These are phyloP conservation scores for Hirtodrosophila alboralis DNA, from an alignment of 2,888 invertebrate species.

Conservation along the genomic window DNA sequence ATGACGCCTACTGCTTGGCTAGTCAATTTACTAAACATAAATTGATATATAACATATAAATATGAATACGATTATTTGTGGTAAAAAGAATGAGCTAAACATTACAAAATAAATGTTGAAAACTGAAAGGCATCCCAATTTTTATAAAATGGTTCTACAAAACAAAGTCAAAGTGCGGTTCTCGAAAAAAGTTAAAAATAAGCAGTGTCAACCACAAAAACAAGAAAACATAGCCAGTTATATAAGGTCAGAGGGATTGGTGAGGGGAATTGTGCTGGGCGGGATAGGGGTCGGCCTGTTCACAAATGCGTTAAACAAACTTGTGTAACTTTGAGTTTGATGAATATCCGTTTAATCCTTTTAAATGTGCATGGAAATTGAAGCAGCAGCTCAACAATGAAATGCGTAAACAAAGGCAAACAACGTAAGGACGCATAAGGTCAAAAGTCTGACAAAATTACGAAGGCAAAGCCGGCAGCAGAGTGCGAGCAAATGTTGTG, in stretches of 20 bases:
- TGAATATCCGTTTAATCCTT: slow-evolving; percentile 79
- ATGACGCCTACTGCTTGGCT: slow-evolving; percentile 73
- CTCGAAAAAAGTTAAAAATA: slow-evolving; percentile 2
- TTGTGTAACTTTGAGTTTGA: slow-evolving; percentile 70
- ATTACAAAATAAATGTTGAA: slow-evolving; percentile 76
- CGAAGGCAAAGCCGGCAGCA: slow-evolving; percentile 35
- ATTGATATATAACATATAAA: slow-evolving; percentile 50
- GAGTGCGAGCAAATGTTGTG: slow-evolving; percentile 65
- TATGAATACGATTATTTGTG: slow-evolving; percentile 73
- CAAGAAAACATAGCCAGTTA: slow-evolving; percentile 30
- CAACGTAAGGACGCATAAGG: slow-evolving; percentile 56
- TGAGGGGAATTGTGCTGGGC: background rate
- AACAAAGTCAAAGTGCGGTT: too few relatives aligned
- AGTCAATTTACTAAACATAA: slow-evolving; percentile 58
- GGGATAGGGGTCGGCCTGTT: slow-evolving; percentile 2
- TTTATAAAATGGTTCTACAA: background rate
- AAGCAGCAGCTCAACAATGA: slow-evolving; percentile 51
- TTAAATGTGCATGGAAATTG: slow-evolving; percentile 76
- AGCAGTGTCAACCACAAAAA: slow-evolving; percentile 45
- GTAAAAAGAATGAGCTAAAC: slow-evolving; percentile 69
- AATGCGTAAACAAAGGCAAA: slow-evolving; percentile 69
- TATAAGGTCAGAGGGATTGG: background rate
- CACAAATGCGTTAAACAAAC: slow-evolving; percentile 51
- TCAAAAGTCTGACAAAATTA: slow-evolving; percentile 71
- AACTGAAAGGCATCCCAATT: slow-evolving; percentile 43